Base-by-base conservation (phyloP, 2,113 vertebrate genomes). In the Thalassoma bifasciatum region DNA sequence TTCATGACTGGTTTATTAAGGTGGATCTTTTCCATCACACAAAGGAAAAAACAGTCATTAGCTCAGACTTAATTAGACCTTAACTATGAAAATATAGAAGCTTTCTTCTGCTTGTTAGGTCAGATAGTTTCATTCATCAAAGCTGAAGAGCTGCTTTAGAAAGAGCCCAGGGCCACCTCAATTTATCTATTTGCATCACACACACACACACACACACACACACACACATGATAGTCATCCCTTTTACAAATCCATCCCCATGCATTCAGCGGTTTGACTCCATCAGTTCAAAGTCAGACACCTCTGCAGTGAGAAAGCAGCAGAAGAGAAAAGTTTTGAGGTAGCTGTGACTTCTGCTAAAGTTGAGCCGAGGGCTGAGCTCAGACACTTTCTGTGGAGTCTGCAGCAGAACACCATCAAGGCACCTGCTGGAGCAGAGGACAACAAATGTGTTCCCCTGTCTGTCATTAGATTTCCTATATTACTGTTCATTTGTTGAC, bases 201-300 rank as follows among this genome's bases (percentile, higher is more conserved):
- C 30, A 40, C 53, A 13, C 47, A 57, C 40, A 40, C 3, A 49
- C 50, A 0, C n/a, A 14, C 23, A 66, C 53, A 12, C 47, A 57
- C 38, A 40, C 3, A 49, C 50, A 0, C n/a, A 14, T 22, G 62
- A 19, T 23, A 40, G 58, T 67, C 56, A 65, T 77, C 34, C 50
- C 0, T 30, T 61, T 44, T 42, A 52, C 1, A 10, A 66, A 19
- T 68, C 23, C 26, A 0, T 72, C 37, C 34, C 56, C 23, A 62
- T 75, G 58, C 26, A 23, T 80, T 77, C 64, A 44, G 50, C 60
- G 52, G 42, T 36, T 37, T 60, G 40, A 66, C 37, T 71, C 59
- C 40, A 19, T 53, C 13, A 13, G 23, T 73, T 89, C 65, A 79
- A 66, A 77, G 67, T 58, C 47, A 38, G n/a, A 59, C 40, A 23